These are phyloP conservation scores for Lasioglossum calceatum DNA, from an alignment of 2,888 invertebrate species.

Conservation along the genomic window DNA sequence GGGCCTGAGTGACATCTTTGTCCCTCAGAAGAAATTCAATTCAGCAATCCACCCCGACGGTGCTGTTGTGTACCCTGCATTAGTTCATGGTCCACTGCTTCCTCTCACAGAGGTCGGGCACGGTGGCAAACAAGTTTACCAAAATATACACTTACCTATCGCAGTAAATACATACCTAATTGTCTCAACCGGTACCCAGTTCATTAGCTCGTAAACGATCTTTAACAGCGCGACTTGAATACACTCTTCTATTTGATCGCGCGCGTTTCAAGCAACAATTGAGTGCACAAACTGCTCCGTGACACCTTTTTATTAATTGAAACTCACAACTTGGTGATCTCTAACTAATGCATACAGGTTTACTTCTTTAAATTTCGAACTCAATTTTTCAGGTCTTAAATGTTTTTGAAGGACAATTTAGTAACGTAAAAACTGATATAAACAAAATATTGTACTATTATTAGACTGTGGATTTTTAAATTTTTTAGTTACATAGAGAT, in stretches of 20 bases:
- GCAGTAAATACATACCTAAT: background rate
- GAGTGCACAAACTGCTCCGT: background rate
- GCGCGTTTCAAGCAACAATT: background rate
- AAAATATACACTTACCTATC: background rate
- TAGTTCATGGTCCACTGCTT: constrained; percentile 38
- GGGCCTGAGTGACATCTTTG: constrained; percentile 44
- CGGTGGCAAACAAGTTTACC: background rate
- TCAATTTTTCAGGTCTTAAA: background rate
- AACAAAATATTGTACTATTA: background rate
- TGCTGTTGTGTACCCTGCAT: constrained; percentile 31
- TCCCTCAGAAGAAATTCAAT: constrained; percentile 54
- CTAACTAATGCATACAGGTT: background rate
- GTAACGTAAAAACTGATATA: background rate
- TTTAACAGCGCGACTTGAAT: background rate
- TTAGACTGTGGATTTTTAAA: background rate
- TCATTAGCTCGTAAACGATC: background rate
- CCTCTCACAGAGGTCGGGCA: constrained; percentile 8
- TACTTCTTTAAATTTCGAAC: background rate
- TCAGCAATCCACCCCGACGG: constrained; percentile 48
- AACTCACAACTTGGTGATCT: background rate
- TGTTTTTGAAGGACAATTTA: background rate
- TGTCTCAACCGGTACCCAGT: background rate
- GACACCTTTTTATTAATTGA: background rate
- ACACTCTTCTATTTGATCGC: background rate
- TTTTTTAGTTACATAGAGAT: background rate